Evolutionary conservation across 2,888 invertebrate genomes (phyloP), one percentile per base, ranked within the genome.

Genomic region (Odontocolon sp.): DNA sequence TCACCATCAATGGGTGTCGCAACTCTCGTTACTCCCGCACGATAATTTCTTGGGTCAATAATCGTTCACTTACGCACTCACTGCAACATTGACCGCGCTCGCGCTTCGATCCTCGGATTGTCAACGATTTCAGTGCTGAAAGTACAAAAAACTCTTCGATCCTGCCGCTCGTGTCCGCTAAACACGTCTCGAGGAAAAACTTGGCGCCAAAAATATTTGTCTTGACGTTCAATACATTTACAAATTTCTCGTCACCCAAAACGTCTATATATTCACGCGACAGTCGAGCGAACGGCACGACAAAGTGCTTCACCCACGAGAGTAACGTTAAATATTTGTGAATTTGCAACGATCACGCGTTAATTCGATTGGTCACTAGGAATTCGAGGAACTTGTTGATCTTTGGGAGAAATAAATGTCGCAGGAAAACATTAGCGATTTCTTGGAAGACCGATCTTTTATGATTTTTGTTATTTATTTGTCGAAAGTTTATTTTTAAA

Each of bases 121-220:
- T 71, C 52, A 40, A 33, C 67, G 23, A 14, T 61, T 52, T 68
- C 47, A 21, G 56, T 47, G 42, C 72, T 50, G 21, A 72, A 45
- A 31, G 8, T 11, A 2, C 52, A 14, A n/a, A 4, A 2, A 33
- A n/a, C 11, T 36, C 21, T 3, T 2, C 16, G 23, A 3, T 16
- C 14, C 8, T 23, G 5, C 21, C 9, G 21, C 9, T 3, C 33
- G 54, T 36, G 47, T n/a, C 16, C 36, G 47, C 36, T 18, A 4
- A 47, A 82, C 75, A 80, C 78, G 71, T 75, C 77, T 80, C 80
- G 84, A 78, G 80, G 81, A 83, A 86, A 86, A 87, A 83, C 81
- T 82, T 82, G 87, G 85, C 87, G 87, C 87, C 88, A 86, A 87
- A 87, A 87, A 87, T 85, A 88, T 88, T 87, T 87, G 83, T n/a